Conservation (phyloP, 2,797 vertebrate species). For the Tympanoctomys barrerae region DNA sequence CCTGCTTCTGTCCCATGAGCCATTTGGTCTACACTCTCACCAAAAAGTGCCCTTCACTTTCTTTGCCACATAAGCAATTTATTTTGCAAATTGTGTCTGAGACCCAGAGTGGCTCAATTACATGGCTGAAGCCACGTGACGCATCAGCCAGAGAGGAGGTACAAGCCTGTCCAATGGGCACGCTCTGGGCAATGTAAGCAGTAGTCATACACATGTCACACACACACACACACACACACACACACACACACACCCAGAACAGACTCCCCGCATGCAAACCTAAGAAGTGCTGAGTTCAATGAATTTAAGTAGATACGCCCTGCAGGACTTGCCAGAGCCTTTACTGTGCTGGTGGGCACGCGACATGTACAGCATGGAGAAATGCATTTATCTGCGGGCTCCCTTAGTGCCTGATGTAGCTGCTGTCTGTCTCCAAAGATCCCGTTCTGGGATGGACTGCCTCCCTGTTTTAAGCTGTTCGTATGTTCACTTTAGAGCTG, state of each 20-base stretch:
- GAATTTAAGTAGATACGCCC: background rate
- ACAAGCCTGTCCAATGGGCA: background rate
- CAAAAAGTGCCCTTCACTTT: background rate
- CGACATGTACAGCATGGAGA: background rate
- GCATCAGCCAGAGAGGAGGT: background rate
- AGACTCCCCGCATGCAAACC: background rate
- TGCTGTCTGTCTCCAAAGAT: background rate
- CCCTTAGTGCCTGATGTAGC: background rate
- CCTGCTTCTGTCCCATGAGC: background rate
- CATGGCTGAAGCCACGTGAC: background rate
- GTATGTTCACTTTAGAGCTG: background rate
- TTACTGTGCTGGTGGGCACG: background rate
- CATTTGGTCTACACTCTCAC: background rate
- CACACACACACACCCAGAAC: background rate
- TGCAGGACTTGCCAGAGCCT: background rate
- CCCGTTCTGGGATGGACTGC: background rate
- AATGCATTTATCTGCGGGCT: background rate
- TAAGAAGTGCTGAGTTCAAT: background rate
- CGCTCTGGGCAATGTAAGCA: background rate
- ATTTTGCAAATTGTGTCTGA: slow-evolving; percentile 11
- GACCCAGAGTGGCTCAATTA: background rate
- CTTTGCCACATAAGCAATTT: background rate
- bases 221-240: background rate
- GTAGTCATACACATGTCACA: background rate
- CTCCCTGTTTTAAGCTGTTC: background rate